phyloP scores from a whole-genome alignment of 2,113 vertebrate genomes.

The Percina caprodes region DNA sequence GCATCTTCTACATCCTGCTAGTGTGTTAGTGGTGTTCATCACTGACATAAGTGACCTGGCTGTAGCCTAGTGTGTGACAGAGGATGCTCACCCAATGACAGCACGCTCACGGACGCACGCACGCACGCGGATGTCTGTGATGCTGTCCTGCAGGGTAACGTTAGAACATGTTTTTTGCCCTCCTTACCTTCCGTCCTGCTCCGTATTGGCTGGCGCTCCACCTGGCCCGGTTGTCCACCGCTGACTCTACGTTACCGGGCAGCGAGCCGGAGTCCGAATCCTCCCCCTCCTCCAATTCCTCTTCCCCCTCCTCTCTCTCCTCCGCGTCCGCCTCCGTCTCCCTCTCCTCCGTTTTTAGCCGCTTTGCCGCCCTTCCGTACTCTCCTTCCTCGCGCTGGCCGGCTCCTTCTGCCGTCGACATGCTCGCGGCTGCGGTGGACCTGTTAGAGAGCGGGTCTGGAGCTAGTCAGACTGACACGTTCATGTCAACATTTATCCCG shows the following conservation, averaged over 20 bases:
- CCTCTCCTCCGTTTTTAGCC: conserved; percentile 64
- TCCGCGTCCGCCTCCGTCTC: conserved; percentile 34
- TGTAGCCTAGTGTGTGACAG: conserved; percentile 2
- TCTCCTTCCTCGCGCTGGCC: conserved; percentile 58
- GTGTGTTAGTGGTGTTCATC: background rate
- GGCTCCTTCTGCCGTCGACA: conserved; percentile 59
- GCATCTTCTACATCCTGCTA: background rate
- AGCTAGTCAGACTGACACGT: background rate
- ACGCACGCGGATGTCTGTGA: background rate
- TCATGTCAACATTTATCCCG: conserved; percentile 11
- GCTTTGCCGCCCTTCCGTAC: conserved; percentile 68
- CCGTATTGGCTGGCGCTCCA: conserved; percentile 55
- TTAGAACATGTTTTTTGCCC: conserved; percentile 13
- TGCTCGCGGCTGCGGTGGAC: conserved; percentile 38
- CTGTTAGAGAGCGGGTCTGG: conserved; percentile 6
- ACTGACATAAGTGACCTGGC: background rate
- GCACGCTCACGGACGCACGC: background rate
- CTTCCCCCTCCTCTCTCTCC: conserved; percentile 47
- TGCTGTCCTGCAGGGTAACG: conserved; percentile 35
- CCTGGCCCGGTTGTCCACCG: conserved; percentile 55
- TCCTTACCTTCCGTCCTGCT: conserved; percentile 61
- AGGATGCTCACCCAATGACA: conserved; percentile 9
- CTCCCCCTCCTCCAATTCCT: conserved; percentile 72
- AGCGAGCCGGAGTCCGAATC: conserved; percentile 70
- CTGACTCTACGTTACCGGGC: conserved; percentile 53